These are phyloP conservation scores for Oryzaephilus surinamensis DNA, from an alignment of 1,140 invertebrate genomes.

Conservation along the genomic window DNA sequence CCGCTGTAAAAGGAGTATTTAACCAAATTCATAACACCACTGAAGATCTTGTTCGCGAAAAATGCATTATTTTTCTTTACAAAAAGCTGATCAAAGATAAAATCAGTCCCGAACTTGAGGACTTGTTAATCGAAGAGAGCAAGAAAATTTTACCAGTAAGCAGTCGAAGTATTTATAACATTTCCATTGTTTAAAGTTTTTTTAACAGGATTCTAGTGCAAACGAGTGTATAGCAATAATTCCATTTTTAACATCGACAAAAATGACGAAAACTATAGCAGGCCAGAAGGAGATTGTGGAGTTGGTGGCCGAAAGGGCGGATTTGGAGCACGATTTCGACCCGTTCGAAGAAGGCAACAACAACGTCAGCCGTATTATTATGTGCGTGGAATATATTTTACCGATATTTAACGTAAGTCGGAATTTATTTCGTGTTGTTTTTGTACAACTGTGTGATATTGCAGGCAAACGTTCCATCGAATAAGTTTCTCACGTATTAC, in stretches of 20 bases:
- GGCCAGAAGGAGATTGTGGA: conserved; percentile 83
- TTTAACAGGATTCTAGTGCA: conserved; percentile 32
- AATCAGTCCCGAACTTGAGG: too few relatives aligned
- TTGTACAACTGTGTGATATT: conserved; percentile 16
- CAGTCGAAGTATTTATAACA: conserved; percentile 67
- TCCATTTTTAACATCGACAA: conserved; percentile 69
- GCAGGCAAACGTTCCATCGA: conserved; percentile 79
- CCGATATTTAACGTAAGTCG: conserved; percentile 78
- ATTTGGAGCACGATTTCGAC: conserved; percentile 64
- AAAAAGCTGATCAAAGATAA: conserved; percentile 67
- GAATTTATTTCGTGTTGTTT: not conserved
- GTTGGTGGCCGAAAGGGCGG: conserved; percentile 68
- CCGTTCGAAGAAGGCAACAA: conserved; percentile 65
- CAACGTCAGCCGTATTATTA: conserved; percentile 65
- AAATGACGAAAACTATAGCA: conserved; percentile 63
- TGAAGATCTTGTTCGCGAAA: conserved; percentile 69
- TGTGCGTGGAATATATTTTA: conserved; percentile 73
- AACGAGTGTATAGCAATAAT: conserved; percentile 88
- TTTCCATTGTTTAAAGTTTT: conserved; percentile 4
- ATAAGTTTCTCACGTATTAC: conserved; percentile 75
- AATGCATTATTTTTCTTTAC: conserved; percentile 79
- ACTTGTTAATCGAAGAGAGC: conserved; percentile 69
- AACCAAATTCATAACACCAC: conserved; percentile 75
- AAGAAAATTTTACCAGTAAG: conserved; percentile 79
- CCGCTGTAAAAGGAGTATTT: conserved; percentile 73